Evolutionary conservation across 2,113 vertebrate species (phyloP), one percentile per base, ranked within the genome.

Genomic region (Halcyon senegalensis): DNA sequence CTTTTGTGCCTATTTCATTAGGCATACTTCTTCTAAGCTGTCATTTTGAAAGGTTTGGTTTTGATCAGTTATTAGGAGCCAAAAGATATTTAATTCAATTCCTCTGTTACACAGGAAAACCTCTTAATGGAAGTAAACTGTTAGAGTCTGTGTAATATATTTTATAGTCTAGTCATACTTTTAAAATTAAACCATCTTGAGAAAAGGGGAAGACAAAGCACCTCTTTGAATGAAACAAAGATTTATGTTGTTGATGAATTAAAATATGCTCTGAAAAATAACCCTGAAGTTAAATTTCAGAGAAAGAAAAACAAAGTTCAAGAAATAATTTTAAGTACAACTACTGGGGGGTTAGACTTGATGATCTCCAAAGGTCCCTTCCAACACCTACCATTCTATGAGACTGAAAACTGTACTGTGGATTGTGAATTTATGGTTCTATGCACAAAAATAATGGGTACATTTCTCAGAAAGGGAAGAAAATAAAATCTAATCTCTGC

Each of bases 241-340:
- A 46, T 89, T 90, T 93, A 66, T 83, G 37, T 35, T 66, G 31
- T 28, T 63, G 33, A 64, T 81, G 55, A 93, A 69, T 16, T 77
- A 63, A 86, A 96, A 67, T 39, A 37, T 19, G 23, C 33, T 56
- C 46, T 59, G n/a, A 78, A 95, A 92, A 96, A 80, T 81, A 90
- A 76, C 7, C 16, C 51, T 46, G 75, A 87, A 24, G 60, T 80
- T 89, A 74, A 48, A 85, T 53, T 90, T 89, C 41, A 51, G 41
- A 59, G 59, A 90, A n/a, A 75, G 30, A 28, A 88, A 93, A 79
- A n/a, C 24, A 72, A 78, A 79, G 43, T 69, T 87, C 50, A 90
- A 78, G 46, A n/a, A 30, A 59, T 23, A 84, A 67, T 87, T 84
- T 81, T 90, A 83, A 93, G 89, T 31, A 66, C 7, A 85, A 5